Evolutionary conservation across 92 coral and sea anemone genomes (phyloP), one percentile per base, ranked within the genome.

Genomic region (Anthopleura xanthogrammica): DNA sequence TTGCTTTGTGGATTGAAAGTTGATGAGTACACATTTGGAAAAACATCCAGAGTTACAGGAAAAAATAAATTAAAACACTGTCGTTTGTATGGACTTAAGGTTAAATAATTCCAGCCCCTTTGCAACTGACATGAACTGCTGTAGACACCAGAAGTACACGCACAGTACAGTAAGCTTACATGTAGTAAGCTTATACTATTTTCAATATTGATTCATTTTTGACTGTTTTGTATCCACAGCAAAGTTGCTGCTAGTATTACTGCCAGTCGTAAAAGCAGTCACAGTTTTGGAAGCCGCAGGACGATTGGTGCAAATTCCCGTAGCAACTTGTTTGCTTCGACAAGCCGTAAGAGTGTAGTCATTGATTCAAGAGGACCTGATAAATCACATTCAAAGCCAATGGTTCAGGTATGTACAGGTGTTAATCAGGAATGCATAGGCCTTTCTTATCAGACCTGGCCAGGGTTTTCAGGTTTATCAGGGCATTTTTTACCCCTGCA

Each of bases 231-330:
- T 2, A 46, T 11, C 41, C 6, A 41, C 76, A 93, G 98, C 79
- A 93, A 93, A 77, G 84, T 92, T 70, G 87, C 75, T 60, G 82
- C 90, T 4, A 88, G 83, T 86, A 74, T 89, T 85, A 93, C 84
- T 86, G 91, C 93, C 9, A 97, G 98, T 39, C 98, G 98, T 54
- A 94, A 87, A 81, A 97, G 99, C 91, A 97, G 98, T 73, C 99
- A 97, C 92, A 97, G 99, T 85, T 94, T 97, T 78, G 87, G 99
- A 75, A 92, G 95, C 57, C 71, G 91, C 23, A 87, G 97, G 77
- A 94, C 93, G 73, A 72, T 79, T 81, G 94, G 92, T 20, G 97
- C 88, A 20, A 94, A 91, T 52, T 97, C 99, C 24, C 97, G 98
- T 71, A 97, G 87, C 77, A 97, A 97, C 72, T 82, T 97, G 65